These are phyloP conservation scores for Harpagifer antarcticus DNA, from an alignment of 2,797 vertebrate genomes.

Conservation along the genomic window DNA sequence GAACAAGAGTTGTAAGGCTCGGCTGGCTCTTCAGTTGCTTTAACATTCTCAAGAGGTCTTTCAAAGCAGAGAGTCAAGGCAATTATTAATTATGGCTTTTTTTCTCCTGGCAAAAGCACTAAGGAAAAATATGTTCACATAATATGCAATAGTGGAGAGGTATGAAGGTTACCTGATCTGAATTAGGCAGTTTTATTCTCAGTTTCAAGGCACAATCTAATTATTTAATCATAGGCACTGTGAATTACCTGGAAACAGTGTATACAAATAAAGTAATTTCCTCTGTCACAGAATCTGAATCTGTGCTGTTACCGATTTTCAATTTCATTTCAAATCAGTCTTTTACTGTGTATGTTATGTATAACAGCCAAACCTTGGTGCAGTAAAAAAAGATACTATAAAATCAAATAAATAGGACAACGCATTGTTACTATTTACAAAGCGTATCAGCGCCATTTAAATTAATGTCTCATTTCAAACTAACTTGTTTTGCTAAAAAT, in stretches of 20 bases:
- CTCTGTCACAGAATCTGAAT: neutral
- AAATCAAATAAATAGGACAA: conserved; percentile 2
- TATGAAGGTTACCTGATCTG: conserved; percentile 32
- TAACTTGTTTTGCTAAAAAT: conserved; percentile 41
- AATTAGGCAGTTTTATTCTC: conserved; percentile 46
- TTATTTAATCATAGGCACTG: conserved; percentile 28
- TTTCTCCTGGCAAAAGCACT: conserved; percentile 56
- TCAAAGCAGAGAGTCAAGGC: conserved; percentile 64
- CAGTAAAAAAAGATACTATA: neutral
- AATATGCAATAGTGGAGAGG: conserved; percentile 39
- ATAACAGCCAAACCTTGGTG: neutral
- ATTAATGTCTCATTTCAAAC: conserved; percentile 30
- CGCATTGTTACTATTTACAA: neutral
- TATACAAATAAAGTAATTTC: conserved; percentile 29
- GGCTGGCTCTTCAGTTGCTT: conserved; percentile 54
- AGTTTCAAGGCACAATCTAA: conserved; percentile 43
- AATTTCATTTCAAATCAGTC: too few species aligned
- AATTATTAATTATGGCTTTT: conserved; percentile 74
- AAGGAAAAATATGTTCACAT: conserved; percentile 45
- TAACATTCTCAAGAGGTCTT: conserved; percentile 58
- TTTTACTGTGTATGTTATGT: too few species aligned
- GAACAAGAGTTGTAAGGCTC: conserved; percentile 57
- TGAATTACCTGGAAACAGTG: conserved; percentile 15
- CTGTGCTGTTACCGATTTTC: neutral
- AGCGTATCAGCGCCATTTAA: neutral